Base-by-base conservation (phyloP, 2,797 vertebrate genomes). In the Oreonectes daqikongensis region DNA sequence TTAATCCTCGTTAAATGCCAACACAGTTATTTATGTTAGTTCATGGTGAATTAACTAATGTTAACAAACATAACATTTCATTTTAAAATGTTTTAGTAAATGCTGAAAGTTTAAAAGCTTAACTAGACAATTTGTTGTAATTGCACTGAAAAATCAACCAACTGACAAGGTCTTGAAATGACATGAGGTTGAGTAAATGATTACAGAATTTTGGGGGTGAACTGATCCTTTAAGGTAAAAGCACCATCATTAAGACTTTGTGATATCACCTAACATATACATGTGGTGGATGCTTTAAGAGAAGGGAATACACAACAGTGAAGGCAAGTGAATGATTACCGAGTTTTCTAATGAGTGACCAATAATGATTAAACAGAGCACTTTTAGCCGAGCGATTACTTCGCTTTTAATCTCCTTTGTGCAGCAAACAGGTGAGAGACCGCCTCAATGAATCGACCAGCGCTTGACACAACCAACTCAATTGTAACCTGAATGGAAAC, bases 341-440 rank as follows among this genome's bases (percentile, higher is more conserved):
- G 57, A n/a, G 55, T 81, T 75, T 60, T 44, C 55, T 68, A 64
- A 77, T 68, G 69, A 63, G 15, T 70, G 63, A 71, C 52, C 61
- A 65, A 78, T 71, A 74, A 76, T 78, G 69, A 84, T 81, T 81
- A 84, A 71, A 81, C 50, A 66, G 69, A 63, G 52, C 32, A 40
- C 42, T 63, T 75, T 67, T 68, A 63, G 50, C n/a, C 6, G 10
- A 72, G 63, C 46, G 52, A 79, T 79, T 72, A 61, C 61, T 46
- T 53, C 12, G 55, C 52, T 59, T 83, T 75, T 78, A 77, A 72
- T 69, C 72, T 63, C 30, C 22, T 60, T 44, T 2, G 5, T 48
- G 53, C 32, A 5, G 44, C 55, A 44, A 63, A 73, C 53, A 50
- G 42, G 52, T 66, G 20, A 48, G 57, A 18, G 63, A 67, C 3